A percentile compares a stretch with the other conserved stretches of the same genome.
These are phyloP conservation scores for Leptonema lineaticorne DNA, from an alignment of 1,140 invertebrate genomes.

Conservation along the genomic window DNA sequence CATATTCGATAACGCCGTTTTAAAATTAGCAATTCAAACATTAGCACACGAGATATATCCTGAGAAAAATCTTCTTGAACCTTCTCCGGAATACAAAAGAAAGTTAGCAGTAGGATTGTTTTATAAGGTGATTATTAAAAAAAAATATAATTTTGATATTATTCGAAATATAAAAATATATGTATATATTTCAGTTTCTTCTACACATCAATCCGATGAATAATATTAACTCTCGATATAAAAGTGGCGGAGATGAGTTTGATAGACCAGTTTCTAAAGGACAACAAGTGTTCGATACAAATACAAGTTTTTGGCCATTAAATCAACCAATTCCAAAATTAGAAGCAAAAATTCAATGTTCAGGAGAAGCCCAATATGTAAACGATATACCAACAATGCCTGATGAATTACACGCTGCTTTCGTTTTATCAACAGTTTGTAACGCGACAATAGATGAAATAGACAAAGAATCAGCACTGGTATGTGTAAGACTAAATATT, in stretches of 20 bases:
- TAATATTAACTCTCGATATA: constrained; percentile 48
- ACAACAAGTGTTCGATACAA: constrained; percentile 66
- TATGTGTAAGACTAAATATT: constrained; percentile 49
- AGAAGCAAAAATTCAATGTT: constrained; percentile 61
- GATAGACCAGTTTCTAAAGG: constrained; percentile 64
- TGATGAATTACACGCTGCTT: constrained; percentile 64
- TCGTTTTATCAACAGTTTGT: constrained; percentile 56
- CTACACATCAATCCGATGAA: constrained; percentile 54
- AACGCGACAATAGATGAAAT: constrained; percentile 57
- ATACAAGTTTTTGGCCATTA: constrained; percentile 70
- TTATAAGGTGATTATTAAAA: constrained; percentile 78
- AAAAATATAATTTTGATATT: too few species aligned
- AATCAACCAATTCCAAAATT: constrained; percentile 72
- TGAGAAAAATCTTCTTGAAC: constrained; percentile 62
- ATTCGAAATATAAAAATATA: constrained; percentile 22
- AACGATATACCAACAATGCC: constrained; percentile 61
- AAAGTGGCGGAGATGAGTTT: constrained; percentile 57
- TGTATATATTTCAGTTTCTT: constrained; percentile 53
- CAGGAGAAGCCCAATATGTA: constrained; percentile 65
- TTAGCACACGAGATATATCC: constrained; percentile 65
- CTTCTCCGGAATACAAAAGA: constrained; percentile 66
- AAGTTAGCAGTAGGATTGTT: constrained; percentile 64
- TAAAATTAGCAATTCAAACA: constrained; percentile 59
- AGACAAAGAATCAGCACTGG: constrained; percentile 61
- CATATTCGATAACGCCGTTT: constrained; percentile 52